Evolutionary conservation across 1,140 invertebrate species (phyloP).

Genomic region (Drosophila asahinai): DNA sequence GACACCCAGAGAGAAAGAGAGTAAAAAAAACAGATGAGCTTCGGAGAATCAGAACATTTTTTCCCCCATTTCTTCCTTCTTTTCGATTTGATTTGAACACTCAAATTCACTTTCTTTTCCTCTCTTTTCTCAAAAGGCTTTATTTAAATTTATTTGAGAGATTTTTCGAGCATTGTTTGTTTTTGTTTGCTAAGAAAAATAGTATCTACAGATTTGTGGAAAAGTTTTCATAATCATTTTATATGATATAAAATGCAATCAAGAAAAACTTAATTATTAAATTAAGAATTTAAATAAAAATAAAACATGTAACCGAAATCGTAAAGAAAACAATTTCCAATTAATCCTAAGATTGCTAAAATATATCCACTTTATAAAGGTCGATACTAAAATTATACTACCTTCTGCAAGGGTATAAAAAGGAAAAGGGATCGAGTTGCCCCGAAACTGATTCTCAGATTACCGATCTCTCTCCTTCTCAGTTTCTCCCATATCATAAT

Average conservation of each 20-base stretch:
- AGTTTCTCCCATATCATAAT: neutral
- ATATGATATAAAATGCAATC: neutral
- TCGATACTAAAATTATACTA: neutral
- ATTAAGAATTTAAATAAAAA: no score
- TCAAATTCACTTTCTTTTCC: constrained; percentile 17
- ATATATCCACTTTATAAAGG: neutral
- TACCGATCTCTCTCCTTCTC: constrained; percentile 14
- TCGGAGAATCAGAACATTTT: constrained; percentile 5
- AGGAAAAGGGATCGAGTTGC: neutral
- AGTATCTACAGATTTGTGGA: neutral
- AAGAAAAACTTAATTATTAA: no score
- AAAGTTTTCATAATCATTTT: neutral
- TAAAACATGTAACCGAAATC: no score
- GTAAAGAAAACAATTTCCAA: no score
- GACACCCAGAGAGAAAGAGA: neutral
- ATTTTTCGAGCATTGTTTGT: constrained; percentile 6
- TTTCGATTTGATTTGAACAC: neutral
- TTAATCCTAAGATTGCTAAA: no score
- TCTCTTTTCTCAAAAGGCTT: neutral
- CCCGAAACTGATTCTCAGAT: constrained; percentile 16
- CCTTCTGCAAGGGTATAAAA: neutral
- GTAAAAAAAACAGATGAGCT: constrained; percentile 16
- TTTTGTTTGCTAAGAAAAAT: neutral
- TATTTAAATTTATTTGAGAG: neutral
- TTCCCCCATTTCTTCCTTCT: neutral